Conservation (phyloP, 2,797 vertebrate species). For the Lithobates sylvaticus region DNA sequence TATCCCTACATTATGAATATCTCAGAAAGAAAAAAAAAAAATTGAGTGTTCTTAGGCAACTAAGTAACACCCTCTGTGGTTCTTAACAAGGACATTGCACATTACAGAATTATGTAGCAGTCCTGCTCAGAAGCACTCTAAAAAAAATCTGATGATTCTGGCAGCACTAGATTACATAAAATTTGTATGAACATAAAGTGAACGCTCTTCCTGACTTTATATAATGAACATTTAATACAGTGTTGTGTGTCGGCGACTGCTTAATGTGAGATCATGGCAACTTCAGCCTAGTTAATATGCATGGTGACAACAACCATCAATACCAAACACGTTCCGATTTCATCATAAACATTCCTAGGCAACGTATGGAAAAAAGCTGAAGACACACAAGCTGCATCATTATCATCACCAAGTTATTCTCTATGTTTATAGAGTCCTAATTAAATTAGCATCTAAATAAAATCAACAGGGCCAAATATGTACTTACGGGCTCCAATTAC, state of each 20-base stretch:
- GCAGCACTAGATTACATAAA: too few relatives aligned
- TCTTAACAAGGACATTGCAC: too few relatives aligned
- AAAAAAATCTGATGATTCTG: too few relatives aligned
- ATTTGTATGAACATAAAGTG: too few relatives aligned
- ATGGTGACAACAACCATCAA: not conserved
- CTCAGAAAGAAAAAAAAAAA: too few relatives aligned
- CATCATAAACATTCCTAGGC: not conserved
- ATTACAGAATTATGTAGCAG: too few relatives aligned
- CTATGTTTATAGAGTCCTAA: slow-evolving; percentile 53
- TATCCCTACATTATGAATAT: too few relatives aligned
- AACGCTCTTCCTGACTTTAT: too few relatives aligned
- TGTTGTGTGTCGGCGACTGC: not conserved
- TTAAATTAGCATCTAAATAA: slow-evolving; percentile 55
- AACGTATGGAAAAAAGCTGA: not conserved
- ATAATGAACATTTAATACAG: too few relatives aligned
- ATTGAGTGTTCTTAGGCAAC: too few relatives aligned
- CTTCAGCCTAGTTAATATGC: not conserved
- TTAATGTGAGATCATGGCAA: not conserved
- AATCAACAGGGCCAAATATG: slow-evolving; percentile 30
- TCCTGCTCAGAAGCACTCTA: too few relatives aligned
- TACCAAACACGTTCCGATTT: not conserved
- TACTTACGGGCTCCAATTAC: slow-evolving; percentile 11
- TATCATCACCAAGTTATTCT: slow-evolving; percentile 33
- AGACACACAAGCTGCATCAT: not conserved
- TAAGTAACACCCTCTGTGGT: too few relatives aligned